Conservation (phyloP, 2,113 vertebrate genomes). For the Uria aalge region DNA sequence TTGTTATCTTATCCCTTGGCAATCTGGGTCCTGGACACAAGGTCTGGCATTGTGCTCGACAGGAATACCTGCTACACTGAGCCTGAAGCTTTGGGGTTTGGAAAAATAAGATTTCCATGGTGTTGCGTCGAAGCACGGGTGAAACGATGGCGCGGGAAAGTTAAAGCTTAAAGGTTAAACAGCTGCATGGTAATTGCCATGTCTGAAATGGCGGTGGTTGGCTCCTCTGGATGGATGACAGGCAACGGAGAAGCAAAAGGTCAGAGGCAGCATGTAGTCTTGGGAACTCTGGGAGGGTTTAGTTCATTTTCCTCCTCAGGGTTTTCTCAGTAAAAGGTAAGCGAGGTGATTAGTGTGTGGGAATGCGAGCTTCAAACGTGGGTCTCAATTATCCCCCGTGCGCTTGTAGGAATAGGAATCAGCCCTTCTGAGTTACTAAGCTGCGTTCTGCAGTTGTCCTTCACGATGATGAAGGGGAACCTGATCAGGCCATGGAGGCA, state of each 20-base stretch:
- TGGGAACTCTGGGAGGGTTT: neutral
- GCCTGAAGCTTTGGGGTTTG: neutral
- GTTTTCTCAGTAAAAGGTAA: neutral
- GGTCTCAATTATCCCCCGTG: neutral
- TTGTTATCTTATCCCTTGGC: neutral
- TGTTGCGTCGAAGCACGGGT: accelerated
- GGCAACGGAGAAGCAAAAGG: neutral
- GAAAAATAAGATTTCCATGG: neutral
- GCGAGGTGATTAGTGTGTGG: neutral
- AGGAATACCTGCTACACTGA: neutral
- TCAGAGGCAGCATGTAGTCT: neutral
- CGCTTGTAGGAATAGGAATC: neutral
- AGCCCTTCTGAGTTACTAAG: neutral
- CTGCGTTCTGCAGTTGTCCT: neutral
- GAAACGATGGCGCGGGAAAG: neutral
- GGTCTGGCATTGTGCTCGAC: neutral
- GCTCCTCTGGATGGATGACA: neutral
- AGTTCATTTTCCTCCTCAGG: neutral
- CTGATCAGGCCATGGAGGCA: neutral
- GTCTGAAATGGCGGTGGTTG: neutral
- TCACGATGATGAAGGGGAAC: accelerated
- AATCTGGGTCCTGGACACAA: neutral
- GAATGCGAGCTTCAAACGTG: neutral
- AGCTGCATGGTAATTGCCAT: neutral
- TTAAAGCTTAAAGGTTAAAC: neutral